Evolutionary conservation across 2,888 invertebrate genomes (phyloP), one percentile per base, ranked within the genome.

Genomic region (Sceliomorpha sp.): DNA sequence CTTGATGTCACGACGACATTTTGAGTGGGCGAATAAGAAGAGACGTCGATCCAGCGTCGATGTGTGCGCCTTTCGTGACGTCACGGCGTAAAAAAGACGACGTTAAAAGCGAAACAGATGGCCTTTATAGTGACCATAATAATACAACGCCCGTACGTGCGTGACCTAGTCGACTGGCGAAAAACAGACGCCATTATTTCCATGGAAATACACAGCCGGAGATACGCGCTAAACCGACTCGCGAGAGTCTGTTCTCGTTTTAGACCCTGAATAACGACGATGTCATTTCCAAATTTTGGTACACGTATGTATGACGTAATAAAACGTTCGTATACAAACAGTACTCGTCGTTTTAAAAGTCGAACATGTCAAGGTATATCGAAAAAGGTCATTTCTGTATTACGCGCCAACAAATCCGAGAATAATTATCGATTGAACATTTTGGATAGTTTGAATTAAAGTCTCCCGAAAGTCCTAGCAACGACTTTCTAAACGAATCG

Each of bases 91-190:
- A 75, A 75, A n/a, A 79, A 79, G 74, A 53, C 68, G 73, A 70
- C 74, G 74, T 72, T 80, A 81, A 82, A 78, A 76, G 74, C 76
- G 74, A 20, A 81, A 80, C 83, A 84, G 83, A 85, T 82, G 82
- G 80, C 80, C 80, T 80, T 81, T 81, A 81, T 79, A 76, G 78
- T 77, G 67, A 59, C 42, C 62, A 60, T 72, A 70, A 27, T 39
- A 51, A 29, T 29, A 10, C 50, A 15, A 26, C 26, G 17, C 5
- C 17, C 17, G 24, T 34, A 31, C 31, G 45, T 60, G 13, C 45
- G 9, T 72, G 76, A 79, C 68, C 74, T 72, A 76, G 75, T 75
- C 45, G 72, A 70, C 73, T 68, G 20, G 70, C 56, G 69, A 70
- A 74, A 76, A 68, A 64, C 73, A 73, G 55, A 56, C 60, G 60